Conservation (phyloP, 2,888 invertebrate species). For the Coelinius sp. region DNA sequence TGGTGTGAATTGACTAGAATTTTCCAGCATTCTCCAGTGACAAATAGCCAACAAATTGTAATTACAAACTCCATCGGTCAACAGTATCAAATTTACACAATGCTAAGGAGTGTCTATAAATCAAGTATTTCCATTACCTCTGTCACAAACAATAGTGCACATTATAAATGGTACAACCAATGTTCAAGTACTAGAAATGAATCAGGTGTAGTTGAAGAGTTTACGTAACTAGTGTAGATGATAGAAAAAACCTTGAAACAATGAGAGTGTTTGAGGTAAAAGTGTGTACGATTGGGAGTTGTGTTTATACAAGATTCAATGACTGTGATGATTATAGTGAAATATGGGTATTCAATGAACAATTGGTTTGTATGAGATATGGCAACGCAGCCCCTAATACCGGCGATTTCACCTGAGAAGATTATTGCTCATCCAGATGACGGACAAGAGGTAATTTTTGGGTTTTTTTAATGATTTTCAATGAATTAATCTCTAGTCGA, state of each 20-base stretch:
- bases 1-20: neutral
- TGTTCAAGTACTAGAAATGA: constrained; percentile 17
- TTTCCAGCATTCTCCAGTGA: constrained; percentile 17
- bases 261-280: constrained; percentile 35
- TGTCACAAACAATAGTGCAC: constrained; percentile 11
- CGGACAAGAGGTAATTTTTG: constrained; percentile 47
- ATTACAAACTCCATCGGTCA: constrained; percentile 18
- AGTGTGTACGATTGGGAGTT: constrained; percentile 39
- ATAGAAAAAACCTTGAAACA: neutral
- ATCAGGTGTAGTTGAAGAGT: neutral
- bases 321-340: constrained; percentile 40
- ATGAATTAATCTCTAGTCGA: too few species aligned
- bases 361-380: constrained; percentile 47
- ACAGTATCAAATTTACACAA: neutral
- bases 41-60: constrained; percentile 33
- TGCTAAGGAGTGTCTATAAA: constrained; percentile 9
- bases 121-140: constrained; percentile 16
- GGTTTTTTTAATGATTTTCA: neutral
- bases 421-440: constrained; percentile 46
- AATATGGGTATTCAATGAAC: constrained; percentile 44
- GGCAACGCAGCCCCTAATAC: constrained; percentile 50
- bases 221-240: neutral
- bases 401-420: constrained; percentile 50
- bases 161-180: neutral
- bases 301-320: constrained; percentile 35